These are phyloP conservation scores for Vollenhovia emeryi DNA, from an alignment of 1,140 invertebrate genomes.

Conservation along the genomic window DNA sequence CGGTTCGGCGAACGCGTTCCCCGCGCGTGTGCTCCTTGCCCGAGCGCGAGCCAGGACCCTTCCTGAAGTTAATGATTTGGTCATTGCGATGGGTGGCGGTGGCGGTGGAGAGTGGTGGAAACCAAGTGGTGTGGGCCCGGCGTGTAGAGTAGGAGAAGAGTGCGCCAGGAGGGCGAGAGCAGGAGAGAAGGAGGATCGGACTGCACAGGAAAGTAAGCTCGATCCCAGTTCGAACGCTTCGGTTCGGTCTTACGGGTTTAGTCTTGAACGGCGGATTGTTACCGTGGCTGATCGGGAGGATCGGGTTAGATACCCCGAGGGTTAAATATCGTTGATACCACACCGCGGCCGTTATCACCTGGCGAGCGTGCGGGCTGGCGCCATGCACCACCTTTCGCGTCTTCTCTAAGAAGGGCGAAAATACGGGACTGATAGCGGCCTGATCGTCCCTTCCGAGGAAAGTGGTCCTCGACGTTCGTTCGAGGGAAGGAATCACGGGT, in stretches of 20 bases:
- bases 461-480: neutral
- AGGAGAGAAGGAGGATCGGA: slow-evolving; percentile 68
- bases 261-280: slow-evolving; percentile 61
- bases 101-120: slow-evolving; percentile 71
- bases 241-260: slow-evolving; percentile 58
- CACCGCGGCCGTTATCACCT: neutral
- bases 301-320: neutral
- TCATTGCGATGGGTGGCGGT: slow-evolving; percentile 69
- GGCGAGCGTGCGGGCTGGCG: neutral
- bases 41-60: slow-evolving; percentile 65
- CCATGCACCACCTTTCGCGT: slow-evolving; percentile 14
- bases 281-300: slow-evolving; percentile 34
- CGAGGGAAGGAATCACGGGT: neutral
- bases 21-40: slow-evolving; percentile 9
- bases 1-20: slow-evolving; percentile 40
- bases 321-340: slow-evolving; percentile 2
- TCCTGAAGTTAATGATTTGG: slow-evolving; percentile 73
- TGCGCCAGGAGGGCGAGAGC: slow-evolving; percentile 61
- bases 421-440: neutral
- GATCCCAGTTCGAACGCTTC: slow-evolving; percentile 78
- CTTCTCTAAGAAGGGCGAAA: slow-evolving; percentile 13
- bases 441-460: neutral
- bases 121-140: slow-evolving; percentile 72
- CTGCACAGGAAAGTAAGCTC: slow-evolving; percentile 75
- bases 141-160: slow-evolving; percentile 74